Conservation (phyloP, 2,888 invertebrate species). For the Pristionchus maxplancki region DNA sequence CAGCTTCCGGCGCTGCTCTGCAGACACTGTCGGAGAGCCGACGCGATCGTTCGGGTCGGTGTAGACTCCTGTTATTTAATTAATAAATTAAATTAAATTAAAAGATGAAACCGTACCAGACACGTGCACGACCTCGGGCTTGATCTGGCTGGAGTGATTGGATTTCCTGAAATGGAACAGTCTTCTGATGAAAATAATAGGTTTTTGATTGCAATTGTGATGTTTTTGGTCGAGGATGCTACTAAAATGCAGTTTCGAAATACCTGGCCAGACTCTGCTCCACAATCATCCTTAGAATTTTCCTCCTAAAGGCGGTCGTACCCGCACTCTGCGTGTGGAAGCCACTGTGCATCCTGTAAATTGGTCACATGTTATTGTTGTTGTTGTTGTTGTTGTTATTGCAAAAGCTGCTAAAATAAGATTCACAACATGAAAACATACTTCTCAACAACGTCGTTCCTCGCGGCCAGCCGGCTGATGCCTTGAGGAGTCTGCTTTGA, state of each 20-base stretch:
- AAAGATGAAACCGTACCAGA: not conserved
- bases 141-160: not conserved
- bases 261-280: constrained; percentile 31
- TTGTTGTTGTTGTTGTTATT: no score
- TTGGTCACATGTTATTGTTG: not conserved
- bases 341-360: not conserved
- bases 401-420: no score
- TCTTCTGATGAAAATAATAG: no score
- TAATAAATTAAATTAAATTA: not conserved
- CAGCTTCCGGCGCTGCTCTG: not conserved
- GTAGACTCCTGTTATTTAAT: not conserved
- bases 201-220: not conserved
- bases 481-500: not conserved
- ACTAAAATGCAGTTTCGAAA: not conserved
- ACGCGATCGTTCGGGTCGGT: not conserved
- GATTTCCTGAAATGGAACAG: not conserved
- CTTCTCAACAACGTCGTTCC: not conserved
- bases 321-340: not conserved
- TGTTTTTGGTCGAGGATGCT: not conserved
- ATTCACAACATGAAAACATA: no score
- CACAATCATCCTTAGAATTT: constrained; percentile 7
- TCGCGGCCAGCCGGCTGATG: not conserved
- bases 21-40: not conserved
- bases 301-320: not conserved
- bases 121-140: not conserved